These are phyloP conservation scores for Enteromius unitaeniatus DNA, from an alignment of 2,797 vertebrate genomes.

Conservation along the genomic window DNA sequence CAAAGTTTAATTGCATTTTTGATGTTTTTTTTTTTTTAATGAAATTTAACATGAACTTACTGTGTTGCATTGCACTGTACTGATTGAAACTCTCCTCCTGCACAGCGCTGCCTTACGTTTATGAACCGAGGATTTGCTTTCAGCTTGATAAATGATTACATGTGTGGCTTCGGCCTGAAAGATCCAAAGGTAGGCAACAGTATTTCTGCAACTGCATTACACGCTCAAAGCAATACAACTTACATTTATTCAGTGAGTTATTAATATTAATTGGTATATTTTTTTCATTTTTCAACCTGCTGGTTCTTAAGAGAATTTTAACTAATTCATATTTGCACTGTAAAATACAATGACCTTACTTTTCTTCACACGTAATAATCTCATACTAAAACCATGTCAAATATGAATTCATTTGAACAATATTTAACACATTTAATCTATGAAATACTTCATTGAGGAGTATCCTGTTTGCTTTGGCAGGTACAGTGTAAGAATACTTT, in stretches of 20 bases:
- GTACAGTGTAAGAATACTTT: neutral
- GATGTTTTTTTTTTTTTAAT: conserved; percentile 3
- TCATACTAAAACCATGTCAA: neutral
- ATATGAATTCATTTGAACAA: neutral
- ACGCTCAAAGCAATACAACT: neutral
- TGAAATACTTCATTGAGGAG: neutral
- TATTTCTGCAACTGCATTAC: neutral
- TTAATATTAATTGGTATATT: neutral
- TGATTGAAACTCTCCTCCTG: conserved; percentile 37
- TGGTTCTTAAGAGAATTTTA: neutral
- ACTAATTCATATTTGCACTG: neutral
- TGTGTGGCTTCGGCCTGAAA: conserved; percentile 91
- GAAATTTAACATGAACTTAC: neutral
- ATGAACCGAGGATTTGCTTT: conserved; percentile 98
- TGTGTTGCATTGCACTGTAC: conserved; percentile 14
- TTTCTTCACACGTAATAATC: neutral
- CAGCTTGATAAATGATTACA: conserved; percentile 92
- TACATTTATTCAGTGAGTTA: neutral
- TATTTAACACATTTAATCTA: neutral
- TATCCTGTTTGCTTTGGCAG: neutral
- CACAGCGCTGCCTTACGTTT: conserved; percentile 91
- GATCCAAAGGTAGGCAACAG: conserved; percentile 90
- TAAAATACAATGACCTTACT: neutral
- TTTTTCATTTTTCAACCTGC: neutral
- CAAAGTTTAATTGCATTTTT: neutral